These are phyloP conservation scores for Alligator sinensis DNA, from an alignment of 2,113 vertebrate genomes.

Conservation along the genomic window DNA sequence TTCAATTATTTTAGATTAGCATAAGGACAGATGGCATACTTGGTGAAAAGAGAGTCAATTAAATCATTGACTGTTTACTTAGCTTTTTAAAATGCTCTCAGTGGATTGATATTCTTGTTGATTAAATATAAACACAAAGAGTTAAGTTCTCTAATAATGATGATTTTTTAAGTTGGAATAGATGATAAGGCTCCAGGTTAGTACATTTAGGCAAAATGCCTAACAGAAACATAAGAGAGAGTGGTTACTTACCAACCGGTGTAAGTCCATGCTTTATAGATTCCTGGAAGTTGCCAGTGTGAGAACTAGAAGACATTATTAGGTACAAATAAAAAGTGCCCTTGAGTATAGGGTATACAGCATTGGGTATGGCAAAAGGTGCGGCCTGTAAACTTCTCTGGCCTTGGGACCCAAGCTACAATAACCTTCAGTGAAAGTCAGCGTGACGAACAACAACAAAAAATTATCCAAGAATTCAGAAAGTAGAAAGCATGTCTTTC, in stretches of 20 bases:
- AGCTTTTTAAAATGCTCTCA: not conserved
- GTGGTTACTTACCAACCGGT: slow-evolving; percentile 79
- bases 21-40: not conserved
- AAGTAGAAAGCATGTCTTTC: slow-evolving; percentile 75
- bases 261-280: slow-evolving; percentile 77
- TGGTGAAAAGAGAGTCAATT: not conserved
- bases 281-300: slow-evolving; percentile 71
- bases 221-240: slow-evolving; percentile 52
- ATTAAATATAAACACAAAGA: not conserved
- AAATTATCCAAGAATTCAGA: slow-evolving; percentile 77
- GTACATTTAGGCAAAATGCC: not conserved
- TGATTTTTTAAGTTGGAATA: not conserved
- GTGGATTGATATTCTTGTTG: not conserved
- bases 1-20: not conserved
- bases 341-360: slow-evolving; percentile 72
- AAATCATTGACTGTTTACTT: not conserved
- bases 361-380: slow-evolving; percentile 73
- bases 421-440: slow-evolving; percentile 80
- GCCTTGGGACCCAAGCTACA: slow-evolving; percentile 67
- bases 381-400: slow-evolving; percentile 75
- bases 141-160: not conserved
- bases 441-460: slow-evolving; percentile 67
- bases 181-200: not conserved
- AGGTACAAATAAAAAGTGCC: slow-evolving; percentile 49
- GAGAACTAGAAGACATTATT: slow-evolving; percentile 82